These are phyloP conservation scores for Hypothenemus hampei DNA, from an alignment of 1,140 invertebrate genomes.

Conservation along the genomic window DNA sequence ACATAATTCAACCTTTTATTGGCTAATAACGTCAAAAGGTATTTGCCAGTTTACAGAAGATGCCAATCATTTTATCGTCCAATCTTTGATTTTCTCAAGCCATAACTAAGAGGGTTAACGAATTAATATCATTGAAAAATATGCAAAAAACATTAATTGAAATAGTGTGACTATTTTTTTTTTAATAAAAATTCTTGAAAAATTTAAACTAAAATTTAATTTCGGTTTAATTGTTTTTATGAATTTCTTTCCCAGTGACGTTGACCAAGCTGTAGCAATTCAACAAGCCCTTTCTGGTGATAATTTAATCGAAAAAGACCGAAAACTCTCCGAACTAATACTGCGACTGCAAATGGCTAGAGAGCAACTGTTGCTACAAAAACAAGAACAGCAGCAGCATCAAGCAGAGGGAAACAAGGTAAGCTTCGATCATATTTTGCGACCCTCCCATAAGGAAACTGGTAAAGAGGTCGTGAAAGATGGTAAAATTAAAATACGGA, in stretches of 20 bases:
- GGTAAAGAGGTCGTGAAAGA: too few species aligned
- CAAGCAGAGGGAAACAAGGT: constrained; percentile 25
- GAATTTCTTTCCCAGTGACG: constrained; percentile 38
- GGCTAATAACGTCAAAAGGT: constrained; percentile 11
- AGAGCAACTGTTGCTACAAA: constrained; percentile 67
- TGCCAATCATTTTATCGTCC: constrained; percentile 2
- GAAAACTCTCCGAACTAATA: constrained; percentile 77
- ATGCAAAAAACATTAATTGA: too few species aligned
- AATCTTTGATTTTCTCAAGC: background rate
- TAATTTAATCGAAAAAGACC: constrained; percentile 69
- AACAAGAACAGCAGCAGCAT: constrained; percentile 47
- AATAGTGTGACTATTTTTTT: too few species aligned
- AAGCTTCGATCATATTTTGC: constrained; percentile 1
- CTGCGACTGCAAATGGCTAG: constrained; percentile 73
- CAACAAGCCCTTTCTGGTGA: constrained; percentile 63
- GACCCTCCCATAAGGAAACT: too few species aligned
- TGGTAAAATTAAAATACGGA: constrained; percentile 20
- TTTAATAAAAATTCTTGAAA: too few species aligned
- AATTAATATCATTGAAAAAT: background rate
- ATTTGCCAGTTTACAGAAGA: constrained; percentile 9
- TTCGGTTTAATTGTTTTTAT: too few species aligned
- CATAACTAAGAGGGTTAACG: background rate
- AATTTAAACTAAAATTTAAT: too few species aligned
- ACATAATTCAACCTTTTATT: constrained; percentile 16
- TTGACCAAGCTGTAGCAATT: constrained; percentile 58